These are phyloP conservation scores for Euschistus heros DNA, from an alignment of 1,140 invertebrate species.

Conservation along the genomic window DNA sequence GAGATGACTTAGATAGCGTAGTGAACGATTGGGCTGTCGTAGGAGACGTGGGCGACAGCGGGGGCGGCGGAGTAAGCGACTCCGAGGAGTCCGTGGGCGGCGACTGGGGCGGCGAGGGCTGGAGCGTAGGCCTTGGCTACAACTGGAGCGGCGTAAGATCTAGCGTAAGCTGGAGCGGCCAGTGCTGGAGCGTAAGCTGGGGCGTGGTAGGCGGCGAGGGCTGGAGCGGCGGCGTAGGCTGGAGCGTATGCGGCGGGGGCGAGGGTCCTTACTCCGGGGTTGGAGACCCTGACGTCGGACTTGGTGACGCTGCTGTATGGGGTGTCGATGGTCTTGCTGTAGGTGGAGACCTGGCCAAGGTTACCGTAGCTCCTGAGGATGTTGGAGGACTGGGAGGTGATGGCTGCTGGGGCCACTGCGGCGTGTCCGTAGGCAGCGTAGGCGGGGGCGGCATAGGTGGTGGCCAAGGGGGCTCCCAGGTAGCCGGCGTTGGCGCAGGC, in stretches of 20 bases:
- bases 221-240: slow-evolving; percentile 27
- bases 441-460: slow-evolving; percentile 30
- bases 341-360: slow-evolving; percentile 34
- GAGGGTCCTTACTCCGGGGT: slow-evolving; percentile 32
- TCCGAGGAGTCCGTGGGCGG: background rate
- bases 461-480: slow-evolving; percentile 21
- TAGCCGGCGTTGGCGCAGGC: slow-evolving; percentile 29
- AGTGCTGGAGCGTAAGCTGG: slow-evolving; percentile 7
- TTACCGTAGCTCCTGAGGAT: slow-evolving; percentile 34
- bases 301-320: slow-evolving; percentile 35
- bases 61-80: slow-evolving; percentile 8
- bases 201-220: slow-evolving; percentile 26
- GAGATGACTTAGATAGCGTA: background rate
- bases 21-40: slow-evolving; percentile 7
- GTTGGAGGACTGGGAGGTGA: slow-evolving; percentile 33
- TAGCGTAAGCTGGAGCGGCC: background rate
- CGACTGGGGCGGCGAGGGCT: background rate
- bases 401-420: slow-evolving; percentile 30
- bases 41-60: background rate
- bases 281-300: slow-evolving; percentile 35
- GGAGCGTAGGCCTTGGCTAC: background rate
- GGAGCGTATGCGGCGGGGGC: slow-evolving; percentile 28
- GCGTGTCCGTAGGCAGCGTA: slow-evolving; percentile 32
- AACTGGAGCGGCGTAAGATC: background rate
- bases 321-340: slow-evolving; percentile 35